phyloP scores from a whole-genome alignment of 2,888 invertebrate genomes.

The Sabellastarte sp. region DNA sequence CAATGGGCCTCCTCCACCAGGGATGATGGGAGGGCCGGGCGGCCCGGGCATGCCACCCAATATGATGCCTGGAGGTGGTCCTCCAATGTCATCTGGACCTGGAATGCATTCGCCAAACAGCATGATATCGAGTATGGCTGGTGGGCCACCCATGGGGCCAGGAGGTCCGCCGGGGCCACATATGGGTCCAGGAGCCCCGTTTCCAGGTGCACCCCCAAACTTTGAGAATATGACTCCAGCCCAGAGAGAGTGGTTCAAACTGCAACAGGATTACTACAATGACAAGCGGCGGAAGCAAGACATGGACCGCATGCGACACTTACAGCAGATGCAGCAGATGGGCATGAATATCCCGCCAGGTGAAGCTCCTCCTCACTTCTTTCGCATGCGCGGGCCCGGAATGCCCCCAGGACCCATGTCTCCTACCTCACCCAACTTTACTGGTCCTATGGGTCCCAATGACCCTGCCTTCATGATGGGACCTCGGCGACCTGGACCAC shows the following conservation, averaged over 20 bases:
- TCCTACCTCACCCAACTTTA: slow-evolving; percentile 51
- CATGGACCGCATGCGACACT: slow-evolving; percentile 41
- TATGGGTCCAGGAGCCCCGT: slow-evolving; percentile 23
- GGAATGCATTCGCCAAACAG: slow-evolving; percentile 25
- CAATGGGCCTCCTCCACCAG: slow-evolving; percentile 22
- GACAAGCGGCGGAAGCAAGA: slow-evolving; percentile 42
- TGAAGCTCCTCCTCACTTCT: slow-evolving; percentile 26
- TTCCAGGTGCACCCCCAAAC: slow-evolving; percentile 37
- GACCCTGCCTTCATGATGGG: slow-evolving; percentile 22
- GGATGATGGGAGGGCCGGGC: slow-evolving; percentile 29
- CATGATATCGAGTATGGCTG: slow-evolving; percentile 41
- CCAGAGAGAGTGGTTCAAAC: slow-evolving; percentile 86
- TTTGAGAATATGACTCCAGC: slow-evolving; percentile 61
- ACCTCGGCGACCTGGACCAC: slow-evolving; percentile 19
- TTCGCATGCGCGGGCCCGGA: slow-evolving; percentile 6
- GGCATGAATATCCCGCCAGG: slow-evolving; percentile 7
- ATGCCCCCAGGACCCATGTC: slow-evolving; percentile 37
- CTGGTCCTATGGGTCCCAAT: slow-evolving; percentile 16
- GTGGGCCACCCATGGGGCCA: slow-evolving; percentile 28
- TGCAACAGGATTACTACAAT: slow-evolving; percentile 73
- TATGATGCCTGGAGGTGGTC: not conserved
- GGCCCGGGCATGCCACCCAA: not conserved
- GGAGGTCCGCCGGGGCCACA: slow-evolving; percentile 19
- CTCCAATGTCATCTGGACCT: not conserved
- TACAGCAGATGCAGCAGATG: slow-evolving; percentile 22